These are phyloP conservation scores for Helicoverpa assulta DNA, from an alignment of 2,888 invertebrate genomes.

Conservation along the genomic window DNA sequence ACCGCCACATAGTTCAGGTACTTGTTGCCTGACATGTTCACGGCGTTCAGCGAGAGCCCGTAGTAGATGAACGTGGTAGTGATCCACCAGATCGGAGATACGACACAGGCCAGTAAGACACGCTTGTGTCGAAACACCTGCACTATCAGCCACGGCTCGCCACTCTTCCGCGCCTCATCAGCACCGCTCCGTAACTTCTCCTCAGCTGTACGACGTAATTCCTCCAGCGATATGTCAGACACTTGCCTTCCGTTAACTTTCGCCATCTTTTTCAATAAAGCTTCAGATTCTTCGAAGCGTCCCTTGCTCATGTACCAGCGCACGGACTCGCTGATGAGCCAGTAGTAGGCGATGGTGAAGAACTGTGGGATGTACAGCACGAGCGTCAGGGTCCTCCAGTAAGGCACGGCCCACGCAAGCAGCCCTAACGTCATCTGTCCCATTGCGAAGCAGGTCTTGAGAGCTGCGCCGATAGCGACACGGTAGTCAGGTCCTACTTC, in stretches of 20 bases:
- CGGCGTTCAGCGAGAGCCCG: conserved; percentile 92
- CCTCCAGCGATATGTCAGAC: conserved; percentile 72
- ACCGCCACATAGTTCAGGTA: conserved; percentile 92
- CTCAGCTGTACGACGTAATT: conserved; percentile 68
- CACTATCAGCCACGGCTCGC: conserved; percentile 74
- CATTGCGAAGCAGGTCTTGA: conserved; percentile 92
- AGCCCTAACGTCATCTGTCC: conserved; percentile 92
- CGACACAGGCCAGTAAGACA: conserved; percentile 68
- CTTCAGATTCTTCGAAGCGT: conserved; percentile 91
- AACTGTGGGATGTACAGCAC: conserved; percentile 93
- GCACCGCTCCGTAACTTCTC: conserved; percentile 65
- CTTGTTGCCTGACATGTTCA: conserved; percentile 91
- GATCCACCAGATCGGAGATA: conserved; percentile 91
- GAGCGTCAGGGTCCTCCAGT: conserved; percentile 92
- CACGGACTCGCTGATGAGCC: conserved; percentile 92
- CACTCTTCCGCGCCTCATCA: conserved; percentile 6
- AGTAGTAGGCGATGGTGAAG: conserved; percentile 91
- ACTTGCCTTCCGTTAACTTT: conserved; percentile 89
- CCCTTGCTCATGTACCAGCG: conserved; percentile 94
- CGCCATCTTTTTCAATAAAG: conserved; percentile 91
- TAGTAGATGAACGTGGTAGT: conserved; percentile 92
- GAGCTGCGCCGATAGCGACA: conserved; percentile 92
- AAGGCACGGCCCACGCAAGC: conserved; percentile 91
- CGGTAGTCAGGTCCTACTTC: conserved; percentile 93
- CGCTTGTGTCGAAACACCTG: conserved; percentile 72